A percentile compares a stretch with the other conserved stretches of the same genome.
Conservation (phyloP, 2,797 vertebrate genomes). For the Acrossocheilus wenchowensis region DNA sequence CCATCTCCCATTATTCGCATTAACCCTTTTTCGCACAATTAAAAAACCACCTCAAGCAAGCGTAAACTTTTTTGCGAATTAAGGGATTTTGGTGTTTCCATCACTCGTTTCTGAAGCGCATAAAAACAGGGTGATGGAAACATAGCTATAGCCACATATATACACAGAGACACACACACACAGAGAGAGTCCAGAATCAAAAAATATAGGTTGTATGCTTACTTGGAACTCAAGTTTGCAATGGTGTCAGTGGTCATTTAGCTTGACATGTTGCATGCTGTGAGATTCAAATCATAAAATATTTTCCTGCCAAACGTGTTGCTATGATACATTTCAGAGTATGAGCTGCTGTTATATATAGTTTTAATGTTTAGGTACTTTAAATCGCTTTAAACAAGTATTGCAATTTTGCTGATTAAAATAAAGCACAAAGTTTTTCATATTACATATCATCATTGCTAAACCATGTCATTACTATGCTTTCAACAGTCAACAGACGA, state of each 20-base stretch:
- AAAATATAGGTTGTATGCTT: neutral
- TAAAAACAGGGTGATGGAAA: too few species aligned
- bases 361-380: neutral
- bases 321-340: neutral
- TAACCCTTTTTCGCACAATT: too few species aligned
- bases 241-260: neutral
- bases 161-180: too few species aligned
- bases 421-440: constrained; percentile 13
- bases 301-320: neutral
- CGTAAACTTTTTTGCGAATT: too few species aligned
- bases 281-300: neutral
- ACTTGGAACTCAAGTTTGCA: neutral
- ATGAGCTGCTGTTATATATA: neutral
- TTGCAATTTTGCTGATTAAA: constrained; percentile 20
- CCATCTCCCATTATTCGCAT: too few species aligned
- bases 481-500: neutral
- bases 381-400: neutral
- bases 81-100: too few species aligned
- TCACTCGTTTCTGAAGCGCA: too few species aligned
- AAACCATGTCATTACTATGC: neutral
- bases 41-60: too few species aligned
- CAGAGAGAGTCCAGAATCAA: too few species aligned
- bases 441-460: constrained; percentile 35
- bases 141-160: too few species aligned
- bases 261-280: neutral